Conservation (phyloP, 2,113 vertebrate genomes). For the Planiliza haematocheilus region DNA sequence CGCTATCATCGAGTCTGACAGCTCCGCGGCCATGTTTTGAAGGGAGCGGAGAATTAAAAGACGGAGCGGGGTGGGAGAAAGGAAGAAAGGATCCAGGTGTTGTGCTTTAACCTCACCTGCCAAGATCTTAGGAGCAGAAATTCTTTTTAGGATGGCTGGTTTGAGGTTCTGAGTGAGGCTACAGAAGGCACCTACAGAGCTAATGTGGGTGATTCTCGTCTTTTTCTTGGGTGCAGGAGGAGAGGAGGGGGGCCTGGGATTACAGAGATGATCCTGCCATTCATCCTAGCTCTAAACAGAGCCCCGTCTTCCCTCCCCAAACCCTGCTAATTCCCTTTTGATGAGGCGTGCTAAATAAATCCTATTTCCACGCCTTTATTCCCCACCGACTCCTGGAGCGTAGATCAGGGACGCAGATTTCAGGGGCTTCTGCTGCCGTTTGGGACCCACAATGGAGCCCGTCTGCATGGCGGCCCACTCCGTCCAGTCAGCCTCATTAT, state of each 20-base stretch:
- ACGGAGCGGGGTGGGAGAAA: slow-evolving; percentile 44
- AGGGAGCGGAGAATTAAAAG: slow-evolving; percentile 71
- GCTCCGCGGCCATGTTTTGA: slow-evolving; percentile 77
- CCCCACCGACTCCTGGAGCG: slow-evolving; percentile 88
- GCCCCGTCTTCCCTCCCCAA: slow-evolving; percentile 82
- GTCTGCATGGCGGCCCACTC: slow-evolving; percentile 74
- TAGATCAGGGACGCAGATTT: slow-evolving; percentile 91
- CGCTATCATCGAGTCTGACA: slow-evolving; percentile 80
- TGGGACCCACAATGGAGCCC: slow-evolving; percentile 80
- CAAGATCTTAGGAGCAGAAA: slow-evolving; percentile 59
- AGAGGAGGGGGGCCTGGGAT: slow-evolving; percentile 65
- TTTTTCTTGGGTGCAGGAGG: slow-evolving; percentile 63
- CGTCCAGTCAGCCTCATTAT: slow-evolving; percentile 77
- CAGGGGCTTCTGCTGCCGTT: slow-evolving; percentile 78
- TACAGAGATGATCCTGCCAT: slow-evolving; percentile 83
- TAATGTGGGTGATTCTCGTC: slow-evolving; percentile 74
- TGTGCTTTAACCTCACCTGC: slow-evolving; percentile 66
- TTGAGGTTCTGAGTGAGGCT: slow-evolving; percentile 59
- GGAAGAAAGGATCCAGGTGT: slow-evolving; percentile 58
- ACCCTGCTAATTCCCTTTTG: slow-evolving; percentile 89
- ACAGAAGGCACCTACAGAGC: slow-evolving; percentile 60
- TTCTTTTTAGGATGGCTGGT: slow-evolving; percentile 47
- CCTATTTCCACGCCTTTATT: slow-evolving; percentile 87
- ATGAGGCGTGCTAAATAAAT: slow-evolving; percentile 94
- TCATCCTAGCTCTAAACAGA: slow-evolving; percentile 87